A percentile compares a stretch with the other conserved stretches of the same genome.
Evolutionary conservation across 2,113 vertebrate species (phyloP).

Genomic region (Gambusia holbrooki): DNA sequence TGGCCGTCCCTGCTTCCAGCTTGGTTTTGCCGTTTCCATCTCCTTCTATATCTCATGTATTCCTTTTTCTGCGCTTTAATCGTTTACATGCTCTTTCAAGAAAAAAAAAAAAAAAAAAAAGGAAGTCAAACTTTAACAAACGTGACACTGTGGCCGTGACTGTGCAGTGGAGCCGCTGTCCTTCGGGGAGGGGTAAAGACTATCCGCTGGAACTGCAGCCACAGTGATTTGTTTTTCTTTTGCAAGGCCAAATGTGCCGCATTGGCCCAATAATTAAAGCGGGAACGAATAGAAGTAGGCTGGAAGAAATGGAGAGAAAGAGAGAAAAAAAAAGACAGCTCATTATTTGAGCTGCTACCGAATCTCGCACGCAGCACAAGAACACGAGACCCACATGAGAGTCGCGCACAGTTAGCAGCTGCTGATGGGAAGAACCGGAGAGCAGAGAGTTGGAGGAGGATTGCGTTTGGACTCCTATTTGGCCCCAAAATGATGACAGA

Average conservation of each 20-base stretch:
- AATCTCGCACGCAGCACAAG: neutral
- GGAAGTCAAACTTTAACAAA: neutral
- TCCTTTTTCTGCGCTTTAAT: neutral
- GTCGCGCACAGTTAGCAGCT: neutral
- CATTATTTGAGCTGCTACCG: neutral
- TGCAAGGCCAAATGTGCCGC: conserved; percentile 42
- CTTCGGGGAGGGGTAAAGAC: neutral
- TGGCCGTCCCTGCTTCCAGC: neutral
- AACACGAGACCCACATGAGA: neutral
- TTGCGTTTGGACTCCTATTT: neutral
- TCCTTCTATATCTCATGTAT: neutral
- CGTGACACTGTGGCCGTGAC: neutral
- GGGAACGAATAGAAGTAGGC: conserved; percentile 19
- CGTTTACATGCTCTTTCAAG: neutral
- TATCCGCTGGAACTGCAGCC: neutral
- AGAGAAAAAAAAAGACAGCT: neutral
- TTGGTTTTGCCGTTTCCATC: too few relatives aligned
- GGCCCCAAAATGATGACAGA: neutral
- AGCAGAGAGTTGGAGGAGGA: neutral
- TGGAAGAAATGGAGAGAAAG: neutral
- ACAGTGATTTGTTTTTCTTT: neutral
- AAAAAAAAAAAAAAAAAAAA: neutral
- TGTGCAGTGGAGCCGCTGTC: neutral
- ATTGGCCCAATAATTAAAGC: conserved; percentile 57
- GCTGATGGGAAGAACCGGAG: neutral